A percentile compares a stretch with the other conserved stretches of the same genome.
Evolutionary conservation across 1,140 invertebrate species (phyloP).

Genomic region (Penaeus vannamei): DNA sequence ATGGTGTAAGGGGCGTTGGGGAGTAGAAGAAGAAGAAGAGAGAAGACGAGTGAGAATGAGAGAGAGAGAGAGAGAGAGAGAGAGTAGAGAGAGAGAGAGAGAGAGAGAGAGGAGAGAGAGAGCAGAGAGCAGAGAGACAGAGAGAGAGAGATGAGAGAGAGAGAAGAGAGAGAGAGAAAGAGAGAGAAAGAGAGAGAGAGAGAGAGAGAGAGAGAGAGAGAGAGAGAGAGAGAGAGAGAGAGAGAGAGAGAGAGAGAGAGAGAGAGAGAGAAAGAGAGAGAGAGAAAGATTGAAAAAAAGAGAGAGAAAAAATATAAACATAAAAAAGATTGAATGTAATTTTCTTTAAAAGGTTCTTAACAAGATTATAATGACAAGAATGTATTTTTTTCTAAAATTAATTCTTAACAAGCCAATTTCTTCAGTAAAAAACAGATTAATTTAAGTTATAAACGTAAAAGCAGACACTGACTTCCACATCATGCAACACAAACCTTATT

Average conservation of each 20-base stretch:
- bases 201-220: conserved; percentile 7
- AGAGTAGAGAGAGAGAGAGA: background rate
- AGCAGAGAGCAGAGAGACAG: background rate
- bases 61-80: background rate
- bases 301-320: background rate
- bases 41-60: background rate
- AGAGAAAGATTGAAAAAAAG: conserved; percentile 2
- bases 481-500: no score
- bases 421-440: no score
- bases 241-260: conserved; percentile 11
- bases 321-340: background rate
- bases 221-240: background rate
- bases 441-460: no score
- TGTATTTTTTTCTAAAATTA: no score
- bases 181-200: background rate
- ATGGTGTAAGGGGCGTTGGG: background rate
- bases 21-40: background rate
- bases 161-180: background rate
- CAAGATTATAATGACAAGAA: no score
- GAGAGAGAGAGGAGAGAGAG: background rate
- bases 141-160: background rate
- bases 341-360: no score
- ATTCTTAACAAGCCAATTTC: no score
- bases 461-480: no score
- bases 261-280: conserved; percentile 18